Base-by-base conservation (phyloP, 2,113 vertebrate species). In the Athene noctua region DNA sequence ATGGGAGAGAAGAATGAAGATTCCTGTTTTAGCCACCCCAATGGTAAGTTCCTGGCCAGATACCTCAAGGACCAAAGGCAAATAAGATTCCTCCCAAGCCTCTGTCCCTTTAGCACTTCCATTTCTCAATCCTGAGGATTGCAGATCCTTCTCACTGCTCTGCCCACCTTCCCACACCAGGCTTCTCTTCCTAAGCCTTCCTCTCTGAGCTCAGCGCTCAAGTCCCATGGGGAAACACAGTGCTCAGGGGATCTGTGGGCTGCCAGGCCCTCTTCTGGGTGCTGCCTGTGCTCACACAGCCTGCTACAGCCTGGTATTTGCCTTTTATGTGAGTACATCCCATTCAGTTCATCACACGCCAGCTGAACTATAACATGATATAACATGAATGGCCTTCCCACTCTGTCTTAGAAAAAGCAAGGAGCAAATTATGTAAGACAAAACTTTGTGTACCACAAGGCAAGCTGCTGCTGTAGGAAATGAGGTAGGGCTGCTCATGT, bases 131-230 rank as follows among this genome's bases (percentile, higher is more conserved):
- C 13, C 16, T 38, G 7, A 21, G n/a, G 70, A n/a, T 10, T 36
- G 26, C 25, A 79, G 57, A 62, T 42, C 22, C 29, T 70, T 78
- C 72, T 81, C 1, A 3, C 17, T 75, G 52, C 22, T 51, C 32
- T 84, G 42, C 46, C 25, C n/a, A 63, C 62, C 10, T 84, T 9
- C 18, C 26, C 15, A 20, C 0, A 0, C 7, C 2, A 0, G 8
- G 7, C 38, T 59, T 87, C 42, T 74, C 15, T 32, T 86, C 21
- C 57, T 55, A 19, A 19, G 13, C 27, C 26, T 44, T 67, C 20
- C 7, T 30, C 70, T 58, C 44, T 49, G 61, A 61, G 40, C 29
- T 68, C 47, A 65, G n/a, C 27, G n/a, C 27, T 78, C 10, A 18
- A 26, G 29, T 71, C 15, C 42, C 10, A 3, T 10, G 25, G 9